Base-by-base conservation (phyloP, 92 coral and sea anemone genomes). In the Epizoanthus fatuus region DNA sequence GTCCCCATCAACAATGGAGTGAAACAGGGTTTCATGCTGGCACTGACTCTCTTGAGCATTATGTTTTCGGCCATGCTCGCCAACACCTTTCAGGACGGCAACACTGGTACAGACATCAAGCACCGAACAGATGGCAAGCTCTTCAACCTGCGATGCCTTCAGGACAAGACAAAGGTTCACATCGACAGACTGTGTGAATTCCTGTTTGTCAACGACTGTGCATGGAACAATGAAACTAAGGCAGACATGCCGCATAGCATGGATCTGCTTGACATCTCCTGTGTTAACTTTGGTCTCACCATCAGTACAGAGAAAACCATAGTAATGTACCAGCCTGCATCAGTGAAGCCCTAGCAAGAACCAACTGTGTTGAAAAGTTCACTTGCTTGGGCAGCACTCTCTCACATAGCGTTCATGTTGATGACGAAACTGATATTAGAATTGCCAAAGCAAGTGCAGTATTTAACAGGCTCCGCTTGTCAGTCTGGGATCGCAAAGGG, bases 311-410 rank as follows among this genome's bases (percentile, higher is more conserved):
- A 22, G 25, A 22, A 22, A 22, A 22, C 25, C 25, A 0, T 22
- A 22, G 25, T 22, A 22, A 22, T 22, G 69, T 64, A 17, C 5
- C 69, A 64, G 15, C 69, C 69, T 0, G 69, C 69, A 37, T 37
- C 69, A 19, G 69, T 44, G 3, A 64, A 64, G 0, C 69, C n/a
- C 15, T 64, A 64, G 44, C 69, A 64, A 0, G 6, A 64, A 17
- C 69, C 69, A 0, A 5, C 2, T 37, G 4, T 64, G 69, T 7
- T 1, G 69, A 64, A 0, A 64, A 3, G 3, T 64, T 64, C 69
- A 64, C 69, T 37, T 64, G 25, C 69, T 37, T 64, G 6, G 69
- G 69, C 15, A 64, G 69, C 69, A 64, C 69, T 6, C n/a, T 64
- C 38, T 29, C 69, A 32, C 14, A 37, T n/a, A 6, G 14, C 4